These are phyloP conservation scores for Xenopus laevis DNA, from an alignment of 2,113 vertebrate genomes.

Conservation along the genomic window DNA sequence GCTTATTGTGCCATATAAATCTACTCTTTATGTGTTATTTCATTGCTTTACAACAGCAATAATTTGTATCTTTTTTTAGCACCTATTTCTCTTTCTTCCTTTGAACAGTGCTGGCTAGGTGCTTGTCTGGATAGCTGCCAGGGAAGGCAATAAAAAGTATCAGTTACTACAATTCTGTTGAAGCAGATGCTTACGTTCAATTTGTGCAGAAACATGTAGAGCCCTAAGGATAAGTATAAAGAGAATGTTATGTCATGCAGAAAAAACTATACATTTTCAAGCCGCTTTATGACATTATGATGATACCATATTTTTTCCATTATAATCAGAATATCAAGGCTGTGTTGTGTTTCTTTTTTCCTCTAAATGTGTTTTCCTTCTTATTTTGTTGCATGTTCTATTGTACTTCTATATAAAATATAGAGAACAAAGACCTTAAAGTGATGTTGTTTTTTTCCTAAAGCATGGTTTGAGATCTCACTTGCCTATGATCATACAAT, in stretches of 20 bases:
- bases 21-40: background rate
- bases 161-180: slow-evolving; percentile 34
- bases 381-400: background rate
- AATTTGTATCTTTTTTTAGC: slow-evolving; percentile 5
- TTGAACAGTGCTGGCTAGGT: background rate
- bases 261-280: slow-evolving; percentile 37
- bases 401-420: background rate
- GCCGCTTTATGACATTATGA: slow-evolving; percentile 38
- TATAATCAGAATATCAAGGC: slow-evolving; percentile 19
- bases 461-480: background rate
- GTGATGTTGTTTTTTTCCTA: background rate
- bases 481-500: background rate
- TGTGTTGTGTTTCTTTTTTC: background rate
- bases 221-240: slow-evolving; percentile 30
- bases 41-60: slow-evolving; percentile 1
- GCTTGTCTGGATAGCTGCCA: slow-evolving; percentile 7
- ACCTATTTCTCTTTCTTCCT: slow-evolving; percentile 15
- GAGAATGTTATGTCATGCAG: slow-evolving; percentile 26
- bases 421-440: slow-evolving; percentile 11
- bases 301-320: slow-evolving; percentile 31
- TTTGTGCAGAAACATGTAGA: slow-evolving; percentile 36
- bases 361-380: slow-evolving; percentile 13
- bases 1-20: background rate
- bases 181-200: slow-evolving; percentile 40
- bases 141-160: slow-evolving; percentile 26